Percentiles rank a stretch among this genome's conserved stretches.
phyloP scores from a whole-genome alignment of 2,113 vertebrate species.

The Oplegnathus fasciatus region DNA sequence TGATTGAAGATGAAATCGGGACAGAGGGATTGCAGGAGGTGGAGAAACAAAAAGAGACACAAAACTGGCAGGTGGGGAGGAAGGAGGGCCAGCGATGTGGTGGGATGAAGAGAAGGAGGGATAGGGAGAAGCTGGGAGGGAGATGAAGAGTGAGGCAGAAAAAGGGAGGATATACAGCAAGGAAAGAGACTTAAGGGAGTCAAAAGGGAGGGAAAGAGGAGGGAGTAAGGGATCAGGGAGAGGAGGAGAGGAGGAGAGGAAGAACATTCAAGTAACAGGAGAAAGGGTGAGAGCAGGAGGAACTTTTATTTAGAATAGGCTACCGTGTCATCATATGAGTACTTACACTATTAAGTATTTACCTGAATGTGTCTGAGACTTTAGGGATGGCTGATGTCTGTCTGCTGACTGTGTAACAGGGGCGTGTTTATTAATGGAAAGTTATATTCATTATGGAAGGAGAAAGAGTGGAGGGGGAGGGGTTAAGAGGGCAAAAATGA shows the following conservation, averaged over 20 bases:
- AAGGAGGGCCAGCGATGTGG: slow-evolving; percentile 9
- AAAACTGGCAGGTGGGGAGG: slow-evolving; percentile 44
- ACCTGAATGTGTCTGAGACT: not conserved
- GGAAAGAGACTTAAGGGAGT: not conserved
- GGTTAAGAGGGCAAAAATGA: not conserved
- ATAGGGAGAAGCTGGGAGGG: slow-evolving; percentile 10
- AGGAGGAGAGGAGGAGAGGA: not conserved
- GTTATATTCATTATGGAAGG: not conserved
- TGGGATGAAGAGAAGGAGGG: slow-evolving; percentile 20
- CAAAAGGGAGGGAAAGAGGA: not conserved
- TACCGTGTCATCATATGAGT: not conserved
- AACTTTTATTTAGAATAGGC: not conserved
- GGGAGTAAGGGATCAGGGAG: not conserved
- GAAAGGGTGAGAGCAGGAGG: too few species aligned
- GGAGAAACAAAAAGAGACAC: slow-evolving; percentile 41
- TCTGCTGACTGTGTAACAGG: not conserved
- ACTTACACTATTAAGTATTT: not conserved
- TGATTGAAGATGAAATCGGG: slow-evolving; percentile 9
- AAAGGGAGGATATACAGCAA: not conserved
- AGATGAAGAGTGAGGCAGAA: slow-evolving; percentile 25
- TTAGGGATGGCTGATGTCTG: not conserved
- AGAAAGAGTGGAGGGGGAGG: too few species aligned
- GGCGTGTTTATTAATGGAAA: slow-evolving; percentile 12
- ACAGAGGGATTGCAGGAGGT: slow-evolving; percentile 20
- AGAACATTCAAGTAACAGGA: too few species aligned